Evolutionary conservation across 2,888 invertebrate genomes (phyloP).

Genomic region (Caradrina kadenii): DNA sequence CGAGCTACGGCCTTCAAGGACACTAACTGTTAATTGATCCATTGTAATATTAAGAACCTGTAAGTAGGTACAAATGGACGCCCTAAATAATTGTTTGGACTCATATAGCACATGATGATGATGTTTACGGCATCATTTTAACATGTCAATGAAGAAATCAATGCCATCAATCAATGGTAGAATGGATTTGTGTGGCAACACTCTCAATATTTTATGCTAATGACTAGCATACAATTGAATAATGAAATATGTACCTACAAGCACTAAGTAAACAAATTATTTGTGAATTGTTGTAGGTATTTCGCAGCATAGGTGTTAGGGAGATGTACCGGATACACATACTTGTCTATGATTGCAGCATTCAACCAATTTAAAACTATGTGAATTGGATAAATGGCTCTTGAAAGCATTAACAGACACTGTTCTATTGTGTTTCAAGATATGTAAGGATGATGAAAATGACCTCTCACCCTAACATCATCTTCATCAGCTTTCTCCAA

Average conservation of each 20-base stretch:
- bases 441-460: slow-evolving; percentile 2
- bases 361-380: slow-evolving; percentile 15
- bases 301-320: not conserved
- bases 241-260: no score
- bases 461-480: slow-evolving; percentile 94
- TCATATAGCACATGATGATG: not conserved
- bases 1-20: not conserved
- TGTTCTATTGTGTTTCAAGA: slow-evolving; percentile 4
- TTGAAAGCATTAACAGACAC: not conserved
- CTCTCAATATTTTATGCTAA: no score
- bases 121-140: no score
- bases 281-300: no score
- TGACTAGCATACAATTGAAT: no score
- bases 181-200: no score
- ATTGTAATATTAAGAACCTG: not conserved
- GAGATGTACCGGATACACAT: slow-evolving; percentile 19
- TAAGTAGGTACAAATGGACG: no score
- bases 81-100: not conserved
- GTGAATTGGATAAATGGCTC: slow-evolving; percentile 32
- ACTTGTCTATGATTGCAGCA: slow-evolving; percentile 17
- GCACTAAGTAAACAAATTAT: no score
- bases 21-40: not conserved
- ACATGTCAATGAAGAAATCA: no score
- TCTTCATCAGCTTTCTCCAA: slow-evolving; percentile 95
- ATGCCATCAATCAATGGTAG: no score